These are phyloP conservation scores for Lathamus discolor DNA, from an alignment of 2,113 vertebrate genomes.

Conservation along the genomic window DNA sequence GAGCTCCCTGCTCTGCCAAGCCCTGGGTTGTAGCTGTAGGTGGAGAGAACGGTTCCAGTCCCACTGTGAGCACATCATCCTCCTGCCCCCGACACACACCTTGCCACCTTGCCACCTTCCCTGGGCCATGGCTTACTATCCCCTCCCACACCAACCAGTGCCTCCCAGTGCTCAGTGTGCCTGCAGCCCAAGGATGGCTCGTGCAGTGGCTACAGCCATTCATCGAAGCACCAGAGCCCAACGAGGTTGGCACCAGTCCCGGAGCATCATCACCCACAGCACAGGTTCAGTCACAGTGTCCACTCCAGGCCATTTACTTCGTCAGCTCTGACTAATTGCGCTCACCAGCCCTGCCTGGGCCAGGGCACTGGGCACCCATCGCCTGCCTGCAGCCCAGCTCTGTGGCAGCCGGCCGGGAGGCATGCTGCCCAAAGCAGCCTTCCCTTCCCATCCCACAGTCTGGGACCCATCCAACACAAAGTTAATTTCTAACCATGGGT, in stretches of 20 bases:
- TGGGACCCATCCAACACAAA: slow-evolving; percentile 80
- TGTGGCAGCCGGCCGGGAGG: background rate
- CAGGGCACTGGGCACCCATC: background rate
- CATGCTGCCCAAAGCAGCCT: slow-evolving; percentile 33
- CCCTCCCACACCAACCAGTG: background rate
- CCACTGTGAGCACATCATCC: background rate
- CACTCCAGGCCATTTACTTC: background rate
- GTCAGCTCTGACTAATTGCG: background rate
- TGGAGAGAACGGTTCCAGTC: background rate
- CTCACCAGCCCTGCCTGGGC: background rate
- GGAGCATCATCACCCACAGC: background rate
- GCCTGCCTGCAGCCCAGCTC: background rate
- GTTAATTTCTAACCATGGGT: slow-evolving; percentile 81
- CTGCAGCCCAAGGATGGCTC: background rate
- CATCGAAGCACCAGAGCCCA: fast-evolving
- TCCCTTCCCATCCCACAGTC: slow-evolving; percentile 74
- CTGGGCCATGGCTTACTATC: fast-evolving
- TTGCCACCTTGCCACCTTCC: background rate
- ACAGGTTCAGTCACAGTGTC: background rate
- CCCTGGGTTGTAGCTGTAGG: background rate
- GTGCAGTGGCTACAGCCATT: background rate
- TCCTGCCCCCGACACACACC: background rate
- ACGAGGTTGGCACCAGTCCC: background rate
- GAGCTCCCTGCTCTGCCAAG: background rate
- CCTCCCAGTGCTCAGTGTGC: background rate